Evolutionary conservation across 2,113 vertebrate genomes (phyloP).

Genomic region (Ammodytes marinus): DNA sequence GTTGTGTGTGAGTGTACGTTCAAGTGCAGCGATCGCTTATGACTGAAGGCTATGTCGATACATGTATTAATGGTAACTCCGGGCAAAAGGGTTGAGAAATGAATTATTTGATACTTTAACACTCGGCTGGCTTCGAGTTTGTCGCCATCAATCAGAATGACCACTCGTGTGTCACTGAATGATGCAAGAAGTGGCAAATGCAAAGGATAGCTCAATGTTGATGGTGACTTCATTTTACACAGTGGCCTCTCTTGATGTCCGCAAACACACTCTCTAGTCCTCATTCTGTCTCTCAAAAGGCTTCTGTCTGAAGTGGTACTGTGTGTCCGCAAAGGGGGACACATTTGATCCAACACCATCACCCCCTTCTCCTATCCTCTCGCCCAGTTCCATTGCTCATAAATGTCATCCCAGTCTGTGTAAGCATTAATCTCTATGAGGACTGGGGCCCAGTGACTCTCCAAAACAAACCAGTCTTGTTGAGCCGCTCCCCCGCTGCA

Average conservation of each 20-base stretch:
- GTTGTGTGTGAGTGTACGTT: slow-evolving; percentile 4
- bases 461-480: slow-evolving; percentile 80
- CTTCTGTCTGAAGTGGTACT: slow-evolving; percentile 21
- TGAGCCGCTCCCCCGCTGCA: slow-evolving; percentile 76
- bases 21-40: slow-evolving; percentile 40
- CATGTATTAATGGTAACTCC: slow-evolving; percentile 53
- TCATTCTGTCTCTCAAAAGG: slow-evolving; percentile 18
- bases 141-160: slow-evolving; percentile 59
- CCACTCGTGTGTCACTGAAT: slow-evolving; percentile 17
- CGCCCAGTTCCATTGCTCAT: slow-evolving; percentile 70
- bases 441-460: slow-evolving; percentile 74
- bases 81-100: slow-evolving; percentile 50
- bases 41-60: slow-evolving; percentile 61
- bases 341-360: slow-evolving; percentile 57
- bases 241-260: slow-evolving; percentile 8
- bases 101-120: slow-evolving; percentile 67
- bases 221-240: slow-evolving; percentile 7
- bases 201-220: neutral
- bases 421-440: slow-evolving; percentile 79
- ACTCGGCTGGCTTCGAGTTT: slow-evolving; percentile 43
- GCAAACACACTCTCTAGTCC: slow-evolving; percentile 18
- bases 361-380: slow-evolving; percentile 46
- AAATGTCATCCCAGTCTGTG: slow-evolving; percentile 81
- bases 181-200: slow-evolving; percentile 31
- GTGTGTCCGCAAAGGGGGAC: slow-evolving; percentile 36